A percentile compares a stretch with the other conserved stretches of the same genome.
phyloP scores from a whole-genome alignment of 2,888 invertebrate genomes.

The Hymenopus coronatus region DNA sequence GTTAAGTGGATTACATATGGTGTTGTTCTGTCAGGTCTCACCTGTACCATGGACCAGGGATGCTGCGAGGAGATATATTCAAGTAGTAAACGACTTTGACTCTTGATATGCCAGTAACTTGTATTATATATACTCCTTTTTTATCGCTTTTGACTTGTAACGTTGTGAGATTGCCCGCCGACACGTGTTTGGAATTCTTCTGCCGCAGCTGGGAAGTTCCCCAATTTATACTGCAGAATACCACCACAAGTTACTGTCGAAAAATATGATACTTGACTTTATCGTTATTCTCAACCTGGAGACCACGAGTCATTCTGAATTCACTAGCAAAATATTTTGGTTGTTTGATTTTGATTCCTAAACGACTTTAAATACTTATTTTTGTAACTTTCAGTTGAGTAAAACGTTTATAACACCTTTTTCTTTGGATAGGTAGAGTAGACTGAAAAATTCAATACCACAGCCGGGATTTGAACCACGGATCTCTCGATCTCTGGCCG shows the following conservation, averaged over 20 bases:
- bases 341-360: too few species aligned
- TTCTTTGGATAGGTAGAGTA: too few species aligned
- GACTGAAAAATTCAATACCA: too few species aligned
- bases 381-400: too few species aligned
- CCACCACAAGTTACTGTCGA: neutral
- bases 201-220: neutral
- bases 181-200: conserved; percentile 18
- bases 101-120: conserved; percentile 5
- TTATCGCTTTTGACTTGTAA: neutral
- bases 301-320: too few species aligned
- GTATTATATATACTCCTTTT: neutral
- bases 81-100: conserved; percentile 16
- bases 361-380: too few species aligned
- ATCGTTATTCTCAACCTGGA: too few species aligned
- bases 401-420: too few species aligned
- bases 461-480: too few species aligned
- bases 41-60: neutral
- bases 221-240: conserved; percentile 1
- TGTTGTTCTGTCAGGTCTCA: neutral
- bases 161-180: neutral
- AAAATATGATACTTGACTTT: too few species aligned
- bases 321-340: too few species aligned
- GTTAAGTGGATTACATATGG: neutral
- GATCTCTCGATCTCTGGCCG: too few species aligned
- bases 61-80: neutral